A percentile compares a stretch with the other conserved stretches of the same genome.
Conservation (phyloP, 2,888 invertebrate species). For the Choreutis nemorana region DNA sequence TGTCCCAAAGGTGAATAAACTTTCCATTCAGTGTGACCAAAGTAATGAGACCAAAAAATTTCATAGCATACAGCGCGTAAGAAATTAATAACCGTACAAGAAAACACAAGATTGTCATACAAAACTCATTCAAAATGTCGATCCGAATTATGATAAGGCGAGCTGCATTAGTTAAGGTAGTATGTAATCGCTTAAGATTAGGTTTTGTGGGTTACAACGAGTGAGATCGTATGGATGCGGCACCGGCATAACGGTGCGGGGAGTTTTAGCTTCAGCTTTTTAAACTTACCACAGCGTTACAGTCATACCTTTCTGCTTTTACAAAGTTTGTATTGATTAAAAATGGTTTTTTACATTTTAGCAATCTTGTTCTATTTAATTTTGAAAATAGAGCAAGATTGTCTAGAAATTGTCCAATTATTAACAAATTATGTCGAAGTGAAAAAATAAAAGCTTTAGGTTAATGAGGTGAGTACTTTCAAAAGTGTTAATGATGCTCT, state of each 20-base stretch:
- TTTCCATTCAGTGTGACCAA: conserved; percentile 15
- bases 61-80: conserved; percentile 32
- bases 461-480: too few species aligned
- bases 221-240: conserved; percentile 24
- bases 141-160: conserved; percentile 63
- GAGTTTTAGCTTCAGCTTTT: too few species aligned
- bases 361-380: too few species aligned
- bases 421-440: too few species aligned
- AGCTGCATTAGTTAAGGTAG: conserved; percentile 61
- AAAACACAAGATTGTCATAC: conserved; percentile 62
- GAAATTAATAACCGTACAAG: conserved; percentile 62
- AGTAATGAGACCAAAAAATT: conserved; percentile 30
- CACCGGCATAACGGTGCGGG: conserved; percentile 10
- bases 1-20: conserved; percentile 40
- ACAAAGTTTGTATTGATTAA: too few species aligned
- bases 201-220: conserved; percentile 25
- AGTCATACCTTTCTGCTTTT: too few species aligned
- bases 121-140: conserved; percentile 57
- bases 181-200: conserved; percentile 52
- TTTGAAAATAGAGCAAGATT: too few species aligned
- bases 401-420: too few species aligned
- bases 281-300: too few species aligned
- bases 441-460: too few species aligned
- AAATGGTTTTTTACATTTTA: too few species aligned
- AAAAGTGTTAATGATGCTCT: too few species aligned